phyloP scores from a whole-genome alignment of 1,140 invertebrate genomes.

The Lepidurus packardi region DNA sequence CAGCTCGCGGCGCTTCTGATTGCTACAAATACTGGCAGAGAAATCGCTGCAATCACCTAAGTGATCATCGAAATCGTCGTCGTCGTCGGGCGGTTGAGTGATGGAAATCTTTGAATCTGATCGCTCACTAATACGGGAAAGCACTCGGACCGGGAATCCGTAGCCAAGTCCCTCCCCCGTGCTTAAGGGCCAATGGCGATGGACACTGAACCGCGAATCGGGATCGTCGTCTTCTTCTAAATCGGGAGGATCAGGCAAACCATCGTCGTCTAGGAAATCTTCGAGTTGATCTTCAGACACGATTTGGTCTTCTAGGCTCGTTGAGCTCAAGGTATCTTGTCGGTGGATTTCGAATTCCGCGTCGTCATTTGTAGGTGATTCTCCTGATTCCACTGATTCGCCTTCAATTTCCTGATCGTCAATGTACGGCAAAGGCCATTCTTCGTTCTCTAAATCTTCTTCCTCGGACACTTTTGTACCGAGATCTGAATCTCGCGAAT shows the following conservation, averaged over 20 bases:
- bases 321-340: constrained; percentile 35
- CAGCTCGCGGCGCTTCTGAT: neutral
- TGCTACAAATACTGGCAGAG: constrained; percentile 28
- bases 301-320: constrained; percentile 34
- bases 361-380: constrained; percentile 29
- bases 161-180: constrained; percentile 24
- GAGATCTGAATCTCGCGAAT: neutral
- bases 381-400: neutral
- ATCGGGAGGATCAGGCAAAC: constrained; percentile 28
- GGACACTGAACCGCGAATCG: neutral
- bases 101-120: constrained; percentile 33
- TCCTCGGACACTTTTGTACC: neutral
- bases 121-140: constrained; percentile 32
- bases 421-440: neutral
- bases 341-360: constrained; percentile 26
- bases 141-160: constrained; percentile 33
- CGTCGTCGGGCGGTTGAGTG: neutral
- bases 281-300: constrained; percentile 31
- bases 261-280: constrained; percentile 34
- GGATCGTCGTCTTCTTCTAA: constrained; percentile 28
- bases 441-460: neutral
- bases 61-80: constrained; percentile 23
- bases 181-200: constrained; percentile 17
- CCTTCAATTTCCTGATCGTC: neutral
- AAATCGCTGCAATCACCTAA: constrained; percentile 33